These are phyloP conservation scores for Sesia bembeciformis DNA, from an alignment of 2,888 invertebrate species.

Conservation along the genomic window DNA sequence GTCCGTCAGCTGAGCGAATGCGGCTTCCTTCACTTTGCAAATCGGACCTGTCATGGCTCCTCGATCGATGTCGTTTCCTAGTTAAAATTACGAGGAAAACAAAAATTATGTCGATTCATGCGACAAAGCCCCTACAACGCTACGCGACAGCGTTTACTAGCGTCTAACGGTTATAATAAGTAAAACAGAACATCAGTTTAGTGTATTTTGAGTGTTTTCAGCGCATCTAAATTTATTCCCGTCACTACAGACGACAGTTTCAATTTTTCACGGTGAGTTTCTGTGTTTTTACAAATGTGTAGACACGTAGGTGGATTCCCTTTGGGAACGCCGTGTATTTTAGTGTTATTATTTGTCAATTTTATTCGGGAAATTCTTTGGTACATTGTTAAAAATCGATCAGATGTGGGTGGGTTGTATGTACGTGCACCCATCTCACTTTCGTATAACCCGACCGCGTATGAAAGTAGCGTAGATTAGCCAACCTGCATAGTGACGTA, in stretches of 20 bases:
- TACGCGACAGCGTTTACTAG: constrained; percentile 22
- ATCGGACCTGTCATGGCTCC: constrained; percentile 66
- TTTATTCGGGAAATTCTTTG: constrained; percentile 25
- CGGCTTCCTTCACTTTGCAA: constrained; percentile 51
- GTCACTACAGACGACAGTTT: constrained; percentile 48
- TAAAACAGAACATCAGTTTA: constrained; percentile 33
- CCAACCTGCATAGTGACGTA: constrained; percentile 32
- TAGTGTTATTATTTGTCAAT: constrained; percentile 16
- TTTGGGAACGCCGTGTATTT: constrained; percentile 15
- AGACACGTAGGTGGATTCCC: constrained; percentile 17
- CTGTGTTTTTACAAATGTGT: constrained; percentile 25
- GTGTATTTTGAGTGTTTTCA: constrained; percentile 61
- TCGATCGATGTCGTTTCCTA: constrained; percentile 60
- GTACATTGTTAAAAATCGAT: constrained; percentile 66
- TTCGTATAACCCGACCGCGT: constrained; percentile 49
- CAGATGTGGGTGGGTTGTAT: constrained; percentile 63
- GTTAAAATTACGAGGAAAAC: constrained; percentile 56
- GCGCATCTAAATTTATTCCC: constrained; percentile 66
- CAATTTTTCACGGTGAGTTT: constrained; percentile 60
- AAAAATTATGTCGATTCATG: constrained; percentile 54
- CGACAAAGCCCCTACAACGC: constrained; percentile 27
- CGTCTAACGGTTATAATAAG: constrained; percentile 40
- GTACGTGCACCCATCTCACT: constrained; percentile 31
- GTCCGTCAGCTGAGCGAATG: constrained; percentile 65
- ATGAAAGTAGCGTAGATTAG: constrained; percentile 47